phyloP scores from a whole-genome alignment of 2,797 vertebrate genomes.

The Craterocephalus amniculus region DNA sequence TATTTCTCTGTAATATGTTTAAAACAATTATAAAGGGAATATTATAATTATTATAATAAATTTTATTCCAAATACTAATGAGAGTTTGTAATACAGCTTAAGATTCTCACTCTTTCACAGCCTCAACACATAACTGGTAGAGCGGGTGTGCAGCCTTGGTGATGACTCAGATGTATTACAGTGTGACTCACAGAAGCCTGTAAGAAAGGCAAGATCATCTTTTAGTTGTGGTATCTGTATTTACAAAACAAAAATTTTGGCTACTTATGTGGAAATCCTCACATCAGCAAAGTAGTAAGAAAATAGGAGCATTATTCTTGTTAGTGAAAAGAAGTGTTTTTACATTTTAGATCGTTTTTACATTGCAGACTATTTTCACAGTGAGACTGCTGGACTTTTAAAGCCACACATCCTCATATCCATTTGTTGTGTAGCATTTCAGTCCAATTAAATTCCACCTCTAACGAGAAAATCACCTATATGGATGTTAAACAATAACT shows the following conservation, averaged over 20 bases:
- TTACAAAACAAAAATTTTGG: not conserved
- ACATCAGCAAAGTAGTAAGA: not conserved
- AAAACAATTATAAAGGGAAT: not conserved
- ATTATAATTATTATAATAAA: too few relatives aligned
- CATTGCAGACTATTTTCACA: not conserved
- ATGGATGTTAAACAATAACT: constrained; percentile 1
- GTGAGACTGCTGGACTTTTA: not conserved
- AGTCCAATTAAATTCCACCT: constrained; percentile 3
- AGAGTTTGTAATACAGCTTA: constrained; percentile 8
- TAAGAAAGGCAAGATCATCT: constrained; percentile 18
- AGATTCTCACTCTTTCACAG: constrained; percentile 54
- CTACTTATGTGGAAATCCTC: not conserved
- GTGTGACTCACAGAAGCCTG: constrained; percentile 34
- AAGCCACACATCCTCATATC: not conserved
- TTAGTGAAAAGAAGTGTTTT: not conserved
- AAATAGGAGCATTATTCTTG: not conserved
- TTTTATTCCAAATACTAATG: not conserved
- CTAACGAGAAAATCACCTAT: not conserved
- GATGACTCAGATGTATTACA: constrained; percentile 55
- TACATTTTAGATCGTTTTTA: not conserved
- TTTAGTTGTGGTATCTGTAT: constrained; percentile 6
- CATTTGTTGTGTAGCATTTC: constrained; percentile 1
- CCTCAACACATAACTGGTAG: constrained; percentile 39
- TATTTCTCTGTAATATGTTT: not conserved
- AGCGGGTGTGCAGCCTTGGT: constrained; percentile 38